phyloP scores from a whole-genome alignment of 2,113 vertebrate genomes.

The Pontoporia blainvillei region DNA sequence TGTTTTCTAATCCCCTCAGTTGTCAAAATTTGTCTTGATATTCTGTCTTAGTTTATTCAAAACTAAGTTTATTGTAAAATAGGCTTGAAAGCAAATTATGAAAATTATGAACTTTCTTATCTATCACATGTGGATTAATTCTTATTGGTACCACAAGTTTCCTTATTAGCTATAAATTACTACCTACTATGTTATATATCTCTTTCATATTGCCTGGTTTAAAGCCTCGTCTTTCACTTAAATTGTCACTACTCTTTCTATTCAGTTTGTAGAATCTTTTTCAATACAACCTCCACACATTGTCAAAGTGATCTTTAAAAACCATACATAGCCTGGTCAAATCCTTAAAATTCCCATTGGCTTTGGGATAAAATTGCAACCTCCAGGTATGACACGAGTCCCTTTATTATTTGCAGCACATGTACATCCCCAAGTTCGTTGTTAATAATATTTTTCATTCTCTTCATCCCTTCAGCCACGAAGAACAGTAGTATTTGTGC shows the following conservation, averaged over 20 bases:
- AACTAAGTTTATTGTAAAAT: not conserved
- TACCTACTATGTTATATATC: not conserved
- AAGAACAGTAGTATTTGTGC: not conserved
- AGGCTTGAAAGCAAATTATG: slow-evolving; percentile 1
- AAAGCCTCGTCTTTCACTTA: not conserved
- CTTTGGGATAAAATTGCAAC: not conserved
- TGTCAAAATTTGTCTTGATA: not conserved
- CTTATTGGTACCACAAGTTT: not conserved
- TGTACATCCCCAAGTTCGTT: not conserved
- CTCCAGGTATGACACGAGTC: not conserved
- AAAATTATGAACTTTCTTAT: not conserved
- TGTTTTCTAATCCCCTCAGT: not conserved
- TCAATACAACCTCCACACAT: not conserved
- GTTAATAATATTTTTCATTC: not conserved
- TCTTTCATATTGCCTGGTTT: not conserved
- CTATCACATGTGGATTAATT: not conserved
- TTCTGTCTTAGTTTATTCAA: not conserved
- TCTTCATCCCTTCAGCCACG: not conserved
- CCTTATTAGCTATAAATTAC: not conserved
- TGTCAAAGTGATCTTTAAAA: not conserved
- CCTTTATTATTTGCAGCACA: not conserved
- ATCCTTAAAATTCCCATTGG: not conserved
- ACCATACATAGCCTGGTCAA: not conserved
- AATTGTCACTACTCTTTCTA: not conserved
- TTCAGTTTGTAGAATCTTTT: not conserved